These are phyloP conservation scores for Calypte anna DNA, from an alignment of 2,113 vertebrate species.

Conservation along the genomic window DNA sequence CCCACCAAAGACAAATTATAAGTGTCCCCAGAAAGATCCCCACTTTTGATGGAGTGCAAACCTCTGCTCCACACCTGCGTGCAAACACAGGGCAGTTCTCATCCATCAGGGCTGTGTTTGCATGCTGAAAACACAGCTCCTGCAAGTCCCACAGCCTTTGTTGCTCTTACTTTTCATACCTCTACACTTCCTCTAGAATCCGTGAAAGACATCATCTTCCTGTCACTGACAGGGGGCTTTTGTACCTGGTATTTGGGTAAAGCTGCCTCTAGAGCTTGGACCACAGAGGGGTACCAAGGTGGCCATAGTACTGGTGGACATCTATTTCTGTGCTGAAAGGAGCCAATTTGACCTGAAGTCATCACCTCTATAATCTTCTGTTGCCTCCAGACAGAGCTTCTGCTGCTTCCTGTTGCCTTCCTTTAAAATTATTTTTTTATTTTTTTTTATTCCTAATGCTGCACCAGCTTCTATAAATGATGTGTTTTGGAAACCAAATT, in stretches of 20 bases:
- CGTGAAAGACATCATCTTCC: background rate
- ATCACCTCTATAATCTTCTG: background rate
- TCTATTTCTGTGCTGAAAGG: background rate
- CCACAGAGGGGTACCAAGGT: background rate
- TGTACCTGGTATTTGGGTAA: background rate
- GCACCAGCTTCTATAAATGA: background rate
- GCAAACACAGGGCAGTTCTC: background rate
- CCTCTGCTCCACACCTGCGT: background rate
- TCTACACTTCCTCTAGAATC: background rate
- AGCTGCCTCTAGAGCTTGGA: background rate
- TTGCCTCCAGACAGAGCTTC: background rate
- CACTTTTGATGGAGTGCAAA: background rate
- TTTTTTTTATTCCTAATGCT: background rate
- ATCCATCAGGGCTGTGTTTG: background rate
- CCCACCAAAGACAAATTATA: background rate
- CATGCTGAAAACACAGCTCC: background rate
- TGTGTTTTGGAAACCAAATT: background rate
- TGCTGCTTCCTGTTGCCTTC: background rate
- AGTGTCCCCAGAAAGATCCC: background rate
- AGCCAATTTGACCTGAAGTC: background rate
- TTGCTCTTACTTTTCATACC: background rate
- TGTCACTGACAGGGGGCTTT: background rate
- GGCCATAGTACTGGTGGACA: too few relatives aligned
- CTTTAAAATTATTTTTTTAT: background rate
- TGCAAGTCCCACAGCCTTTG: background rate